A percentile compares a stretch with the other conserved stretches of the same genome.
phyloP scores from a whole-genome alignment of 2,888 invertebrate genomes.

The Drosophila lacicola region DNA sequence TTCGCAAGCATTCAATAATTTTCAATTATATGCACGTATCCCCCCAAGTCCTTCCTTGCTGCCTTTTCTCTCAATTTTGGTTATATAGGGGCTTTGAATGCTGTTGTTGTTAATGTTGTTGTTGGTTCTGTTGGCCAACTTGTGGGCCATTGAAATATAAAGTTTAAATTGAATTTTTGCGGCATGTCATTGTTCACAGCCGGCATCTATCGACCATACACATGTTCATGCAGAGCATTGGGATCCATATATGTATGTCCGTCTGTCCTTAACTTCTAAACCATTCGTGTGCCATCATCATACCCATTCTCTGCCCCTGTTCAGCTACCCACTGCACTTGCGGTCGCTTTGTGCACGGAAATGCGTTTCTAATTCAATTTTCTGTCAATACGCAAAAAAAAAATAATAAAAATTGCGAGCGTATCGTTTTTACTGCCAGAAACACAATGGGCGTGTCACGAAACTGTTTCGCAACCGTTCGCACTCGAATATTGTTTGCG shows the following conservation, averaged over 20 bases:
- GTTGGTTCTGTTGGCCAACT: slow-evolving; percentile 34
- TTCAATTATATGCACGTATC: slow-evolving; percentile 71
- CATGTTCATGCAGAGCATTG: slow-evolving; percentile 13
- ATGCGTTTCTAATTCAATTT: slow-evolving; percentile 78
- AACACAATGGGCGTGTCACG: slow-evolving; percentile 48
- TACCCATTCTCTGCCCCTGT: neutral
- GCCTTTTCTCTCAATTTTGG: slow-evolving; percentile 6
- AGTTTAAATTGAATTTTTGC: slow-evolving; percentile 79
- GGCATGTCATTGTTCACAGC: slow-evolving; percentile 74
- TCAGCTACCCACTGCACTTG: slow-evolving; percentile 18
- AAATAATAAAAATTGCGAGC: slow-evolving; percentile 22
- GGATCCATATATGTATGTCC: slow-evolving; percentile 10
- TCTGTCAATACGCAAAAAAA: slow-evolving; percentile 60
- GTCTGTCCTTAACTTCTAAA: slow-evolving; percentile 21
- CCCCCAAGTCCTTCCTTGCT: slow-evolving; percentile 8
- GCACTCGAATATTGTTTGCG: slow-evolving; percentile 47
- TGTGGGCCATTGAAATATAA: slow-evolving; percentile 70
- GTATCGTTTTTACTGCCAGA: slow-evolving; percentile 39
- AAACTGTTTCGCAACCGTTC: slow-evolving; percentile 24
- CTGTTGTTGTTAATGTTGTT: slow-evolving; percentile 23
- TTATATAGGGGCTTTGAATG: slow-evolving; percentile 11
- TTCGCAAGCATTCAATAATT: slow-evolving; percentile 69
- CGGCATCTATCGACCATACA: slow-evolving; percentile 40
- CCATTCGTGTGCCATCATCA: neutral
- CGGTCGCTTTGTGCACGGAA: slow-evolving; percentile 56